These are phyloP conservation scores for rabbit (Oryctolagus cuniculus) DNA, from an alignment of 2,113 vertebrate genomes.

Conservation along the genomic window DNA sequence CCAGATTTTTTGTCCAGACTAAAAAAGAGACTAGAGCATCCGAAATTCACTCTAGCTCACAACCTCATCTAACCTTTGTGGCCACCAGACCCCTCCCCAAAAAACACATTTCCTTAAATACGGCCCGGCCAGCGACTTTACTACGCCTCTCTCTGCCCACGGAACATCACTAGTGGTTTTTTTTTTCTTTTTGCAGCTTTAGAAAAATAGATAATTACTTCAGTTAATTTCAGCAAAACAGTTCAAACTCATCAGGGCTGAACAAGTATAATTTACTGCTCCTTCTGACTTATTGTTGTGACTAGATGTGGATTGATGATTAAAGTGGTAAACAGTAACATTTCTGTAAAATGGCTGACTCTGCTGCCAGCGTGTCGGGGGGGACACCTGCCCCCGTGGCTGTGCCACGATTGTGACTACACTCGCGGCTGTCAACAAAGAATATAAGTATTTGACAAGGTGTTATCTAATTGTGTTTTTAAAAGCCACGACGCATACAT, in stretches of 20 bases:
- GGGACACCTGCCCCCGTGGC: conserved; percentile 90
- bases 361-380: conserved; percentile 89
- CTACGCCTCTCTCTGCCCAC: conserved; percentile 65
- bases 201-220: conserved; percentile 90
- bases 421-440: conserved; percentile 92
- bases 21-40: neutral
- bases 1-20: neutral
- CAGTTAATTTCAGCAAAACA: conserved; percentile 92
- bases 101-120: conserved; percentile 76
- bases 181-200: conserved; percentile 86
- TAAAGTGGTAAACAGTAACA: conserved; percentile 91
- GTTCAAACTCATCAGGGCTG: conserved; percentile 90
- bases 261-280: conserved; percentile 92
- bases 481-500: conserved; percentile 92
- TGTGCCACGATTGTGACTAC: conserved; percentile 88
- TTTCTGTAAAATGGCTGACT: conserved; percentile 93
- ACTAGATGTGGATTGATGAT: conserved; percentile 91
- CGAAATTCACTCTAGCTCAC: conserved; percentile 19
- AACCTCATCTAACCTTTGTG: conserved; percentile 75
- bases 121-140: conserved; percentile 60
- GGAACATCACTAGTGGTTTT: conserved; percentile 75
- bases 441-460: conserved; percentile 93
- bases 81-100: conserved; percentile 56
- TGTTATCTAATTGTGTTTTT: conserved; percentile 96
- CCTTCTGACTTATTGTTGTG: conserved; percentile 92